Evolutionary conservation across 2,113 vertebrate genomes (phyloP).

Genomic region (Orycteropus afer): DNA sequence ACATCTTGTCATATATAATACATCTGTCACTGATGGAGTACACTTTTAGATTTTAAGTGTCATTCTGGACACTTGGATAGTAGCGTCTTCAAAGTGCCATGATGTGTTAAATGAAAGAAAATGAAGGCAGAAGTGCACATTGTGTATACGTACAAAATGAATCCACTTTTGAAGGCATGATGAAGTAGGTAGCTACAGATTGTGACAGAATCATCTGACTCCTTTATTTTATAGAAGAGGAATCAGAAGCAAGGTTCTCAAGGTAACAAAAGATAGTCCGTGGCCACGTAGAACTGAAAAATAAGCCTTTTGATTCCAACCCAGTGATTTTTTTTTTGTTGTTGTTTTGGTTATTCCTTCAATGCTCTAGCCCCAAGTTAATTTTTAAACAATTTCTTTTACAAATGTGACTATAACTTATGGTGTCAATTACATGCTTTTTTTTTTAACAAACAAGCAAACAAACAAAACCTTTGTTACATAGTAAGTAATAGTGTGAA

Average conservation of each 20-base stretch:
- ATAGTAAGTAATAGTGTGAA: constrained; percentile 6
- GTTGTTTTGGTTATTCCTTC: background rate
- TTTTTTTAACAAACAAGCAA: too few species aligned
- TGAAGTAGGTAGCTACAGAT: background rate
- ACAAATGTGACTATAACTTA: background rate
- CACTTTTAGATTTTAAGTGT: background rate
- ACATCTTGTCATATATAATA: background rate
- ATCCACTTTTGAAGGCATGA: background rate
- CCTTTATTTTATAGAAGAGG: background rate
- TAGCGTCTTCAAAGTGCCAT: background rate
- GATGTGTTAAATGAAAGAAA: constrained; percentile 8
- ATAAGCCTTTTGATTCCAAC: background rate
- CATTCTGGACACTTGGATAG: background rate
- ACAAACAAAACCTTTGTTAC: background rate
- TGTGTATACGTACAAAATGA: constrained; percentile 17
- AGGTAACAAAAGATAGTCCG: background rate
- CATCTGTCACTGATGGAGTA: background rate
- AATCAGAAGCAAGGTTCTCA: background rate
- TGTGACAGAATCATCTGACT: background rate
- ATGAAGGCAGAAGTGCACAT: background rate
- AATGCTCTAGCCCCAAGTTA: background rate
- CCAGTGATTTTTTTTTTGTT: background rate
- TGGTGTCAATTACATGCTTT: background rate
- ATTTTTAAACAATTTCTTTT: constrained; percentile 35
- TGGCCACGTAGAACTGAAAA: background rate